Conservation (phyloP, 2,113 vertebrate genomes). For the Xyliphius kryptos region DNA sequence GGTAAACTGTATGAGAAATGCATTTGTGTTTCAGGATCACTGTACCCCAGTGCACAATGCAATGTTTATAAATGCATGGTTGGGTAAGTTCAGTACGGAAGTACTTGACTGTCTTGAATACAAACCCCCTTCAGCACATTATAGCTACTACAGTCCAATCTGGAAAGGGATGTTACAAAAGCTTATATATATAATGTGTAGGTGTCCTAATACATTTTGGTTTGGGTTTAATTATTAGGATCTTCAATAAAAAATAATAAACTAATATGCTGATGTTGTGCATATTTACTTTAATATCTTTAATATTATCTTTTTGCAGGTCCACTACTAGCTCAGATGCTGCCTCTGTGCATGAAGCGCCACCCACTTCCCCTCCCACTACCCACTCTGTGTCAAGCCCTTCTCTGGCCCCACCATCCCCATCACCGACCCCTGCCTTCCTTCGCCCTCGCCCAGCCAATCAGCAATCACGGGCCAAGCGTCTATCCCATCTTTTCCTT, state of each 20-base stretch:
- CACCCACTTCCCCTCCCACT: constrained; percentile 60
- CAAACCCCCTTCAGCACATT: too few species aligned
- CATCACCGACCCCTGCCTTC: constrained; percentile 64
- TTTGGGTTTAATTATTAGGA: too few species aligned
- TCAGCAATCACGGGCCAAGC: constrained; percentile 73
- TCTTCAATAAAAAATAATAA: not conserved
- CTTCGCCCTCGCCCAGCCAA: constrained; percentile 62
- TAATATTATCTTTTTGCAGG: constrained; percentile 47
- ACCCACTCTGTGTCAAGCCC: constrained; percentile 64
- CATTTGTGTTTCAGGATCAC: too few species aligned
- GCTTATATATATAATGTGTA: too few species aligned
- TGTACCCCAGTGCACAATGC: too few species aligned
- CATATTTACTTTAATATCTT: constrained; percentile 7
- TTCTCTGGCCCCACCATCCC: constrained; percentile 62
- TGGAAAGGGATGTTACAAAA: too few species aligned
- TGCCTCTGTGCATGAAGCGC: constrained; percentile 62
- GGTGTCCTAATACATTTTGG: too few species aligned
- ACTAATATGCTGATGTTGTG: not conserved
- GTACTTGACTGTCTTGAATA: too few species aligned
- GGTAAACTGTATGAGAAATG: too few species aligned
- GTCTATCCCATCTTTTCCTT: constrained; percentile 83
- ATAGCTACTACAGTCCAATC: too few species aligned
- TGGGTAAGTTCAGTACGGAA: too few species aligned
- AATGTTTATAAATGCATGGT: too few species aligned
- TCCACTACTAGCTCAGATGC: constrained; percentile 71